These are phyloP conservation scores for Rhopalosiphum padi DNA, from an alignment of 1,140 invertebrate genomes.

Conservation along the genomic window DNA sequence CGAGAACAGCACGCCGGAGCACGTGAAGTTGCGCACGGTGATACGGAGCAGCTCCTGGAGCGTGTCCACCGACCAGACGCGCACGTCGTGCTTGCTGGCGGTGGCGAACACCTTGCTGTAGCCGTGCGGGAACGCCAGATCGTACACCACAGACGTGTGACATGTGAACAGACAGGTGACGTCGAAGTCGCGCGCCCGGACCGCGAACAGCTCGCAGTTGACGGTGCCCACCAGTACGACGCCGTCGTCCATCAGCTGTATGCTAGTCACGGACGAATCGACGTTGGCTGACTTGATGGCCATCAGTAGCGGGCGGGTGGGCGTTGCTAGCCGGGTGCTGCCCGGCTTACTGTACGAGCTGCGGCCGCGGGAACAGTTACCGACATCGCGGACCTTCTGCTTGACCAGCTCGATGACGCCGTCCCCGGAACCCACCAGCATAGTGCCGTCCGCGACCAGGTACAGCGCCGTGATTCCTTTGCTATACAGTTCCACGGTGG, in stretches of 20 bases:
- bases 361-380: too few relatives aligned
- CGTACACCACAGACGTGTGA: slow-evolving; percentile 80
- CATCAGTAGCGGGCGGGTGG: slow-evolving; percentile 62
- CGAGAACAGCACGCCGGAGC: slow-evolving; percentile 78
- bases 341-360: neutral
- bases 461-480: slow-evolving; percentile 59
- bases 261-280: slow-evolving; percentile 57
- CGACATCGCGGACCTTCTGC: slow-evolving; percentile 63
- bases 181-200: slow-evolving; percentile 70
- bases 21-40: slow-evolving; percentile 84
- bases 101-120: slow-evolving; percentile 86
- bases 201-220: slow-evolving; percentile 81
- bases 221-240: slow-evolving; percentile 74
- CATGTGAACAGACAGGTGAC: slow-evolving; percentile 79
- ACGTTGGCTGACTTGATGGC: slow-evolving; percentile 41
- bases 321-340: slow-evolving; percentile 61
- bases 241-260: slow-evolving; percentile 68
- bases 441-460: slow-evolving; percentile 58
- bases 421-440: slow-evolving; percentile 81
- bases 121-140: slow-evolving; percentile 81
- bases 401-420: slow-evolving; percentile 78
- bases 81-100: slow-evolving; percentile 80
- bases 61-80: slow-evolving; percentile 80
- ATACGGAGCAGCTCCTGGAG: slow-evolving; percentile 83
- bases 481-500: slow-evolving; percentile 65